Conservation (phyloP, 2,888 invertebrate species). For the Agriotes lineatus region DNA sequence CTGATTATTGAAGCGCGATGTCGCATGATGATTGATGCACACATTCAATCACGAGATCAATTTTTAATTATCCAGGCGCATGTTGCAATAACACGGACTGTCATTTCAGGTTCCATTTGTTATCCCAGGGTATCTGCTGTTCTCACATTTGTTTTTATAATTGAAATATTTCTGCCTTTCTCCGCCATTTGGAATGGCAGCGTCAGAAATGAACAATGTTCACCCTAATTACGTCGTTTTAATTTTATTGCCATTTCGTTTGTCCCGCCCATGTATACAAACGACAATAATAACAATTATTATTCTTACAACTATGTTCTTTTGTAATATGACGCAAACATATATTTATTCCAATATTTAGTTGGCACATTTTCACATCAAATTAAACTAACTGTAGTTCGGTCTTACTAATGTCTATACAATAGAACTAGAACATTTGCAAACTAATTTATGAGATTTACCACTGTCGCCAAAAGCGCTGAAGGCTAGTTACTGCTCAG, state of each 20-base stretch:
- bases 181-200: neutral
- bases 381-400: too few species aligned
- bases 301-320: too few species aligned
- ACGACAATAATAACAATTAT: too few species aligned
- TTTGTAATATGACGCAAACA: too few species aligned
- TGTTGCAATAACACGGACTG: slow-evolving; percentile 44
- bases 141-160: slow-evolving; percentile 37
- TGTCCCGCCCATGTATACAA: too few species aligned
- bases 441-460: too few species aligned
- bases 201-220: slow-evolving; percentile 2
- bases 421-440: too few species aligned
- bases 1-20: slow-evolving; percentile 48
- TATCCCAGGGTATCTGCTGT: slow-evolving; percentile 30
- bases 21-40: slow-evolving; percentile 50
- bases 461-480: too few species aligned
- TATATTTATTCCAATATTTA: too few species aligned
- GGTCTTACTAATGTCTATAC: too few species aligned
- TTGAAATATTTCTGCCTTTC: slow-evolving; percentile 22
- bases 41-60: slow-evolving; percentile 51
- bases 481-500: too few species aligned
- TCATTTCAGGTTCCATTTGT: slow-evolving; percentile 39
- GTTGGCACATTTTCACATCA: too few species aligned
- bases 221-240: slow-evolving; percentile 6
- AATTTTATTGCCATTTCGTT: neutral
- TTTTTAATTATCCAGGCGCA: slow-evolving; percentile 50